phyloP scores from a whole-genome alignment of 2,888 invertebrate genomes.

The Tiliacea citrago region DNA sequence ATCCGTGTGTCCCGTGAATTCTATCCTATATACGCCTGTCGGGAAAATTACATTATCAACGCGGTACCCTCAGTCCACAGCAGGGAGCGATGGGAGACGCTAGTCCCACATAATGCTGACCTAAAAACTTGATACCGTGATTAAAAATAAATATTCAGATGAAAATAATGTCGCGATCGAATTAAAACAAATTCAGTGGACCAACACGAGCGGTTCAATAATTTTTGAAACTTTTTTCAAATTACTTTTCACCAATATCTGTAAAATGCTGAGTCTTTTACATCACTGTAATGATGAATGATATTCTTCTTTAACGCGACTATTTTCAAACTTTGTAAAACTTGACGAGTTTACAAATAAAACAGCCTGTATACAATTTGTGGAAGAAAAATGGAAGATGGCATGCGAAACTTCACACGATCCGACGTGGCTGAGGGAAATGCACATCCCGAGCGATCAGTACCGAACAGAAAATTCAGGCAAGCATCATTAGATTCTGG shows the following conservation, averaged over 20 bases:
- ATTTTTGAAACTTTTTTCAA: not conserved
- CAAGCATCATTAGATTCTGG: slow-evolving; percentile 77
- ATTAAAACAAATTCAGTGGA: slow-evolving; percentile 18
- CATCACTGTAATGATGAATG: not conserved
- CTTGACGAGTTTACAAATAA: slow-evolving; percentile 43
- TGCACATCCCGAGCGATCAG: slow-evolving; percentile 50
- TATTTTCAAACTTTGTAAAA: slow-evolving; percentile 24
- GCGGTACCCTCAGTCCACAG: slow-evolving; percentile 62
- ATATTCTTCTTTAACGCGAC: not conserved
- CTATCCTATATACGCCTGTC: slow-evolving; percentile 4
- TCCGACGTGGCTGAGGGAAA: slow-evolving; percentile 63
- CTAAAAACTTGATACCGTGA: slow-evolving; percentile 46
- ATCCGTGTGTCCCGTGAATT: slow-evolving; percentile 27
- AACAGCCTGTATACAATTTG: slow-evolving; percentile 70
- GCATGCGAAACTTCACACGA: slow-evolving; percentile 72
- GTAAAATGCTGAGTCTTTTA: not conserved
- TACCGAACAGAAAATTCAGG: slow-evolving; percentile 61
- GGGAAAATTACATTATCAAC: slow-evolving; percentile 45
- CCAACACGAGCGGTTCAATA: not conserved
- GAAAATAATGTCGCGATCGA: slow-evolving; percentile 17
- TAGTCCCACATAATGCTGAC: slow-evolving; percentile 46
- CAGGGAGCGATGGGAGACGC: slow-evolving; percentile 61
- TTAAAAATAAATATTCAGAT: slow-evolving; percentile 40
- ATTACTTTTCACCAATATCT: not conserved
- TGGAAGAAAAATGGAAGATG: slow-evolving; percentile 69